A percentile compares a stretch with the other conserved stretches of the same genome.
These are phyloP conservation scores for Pandemis corylana DNA, from an alignment of 2,888 invertebrate genomes.

Conservation along the genomic window DNA sequence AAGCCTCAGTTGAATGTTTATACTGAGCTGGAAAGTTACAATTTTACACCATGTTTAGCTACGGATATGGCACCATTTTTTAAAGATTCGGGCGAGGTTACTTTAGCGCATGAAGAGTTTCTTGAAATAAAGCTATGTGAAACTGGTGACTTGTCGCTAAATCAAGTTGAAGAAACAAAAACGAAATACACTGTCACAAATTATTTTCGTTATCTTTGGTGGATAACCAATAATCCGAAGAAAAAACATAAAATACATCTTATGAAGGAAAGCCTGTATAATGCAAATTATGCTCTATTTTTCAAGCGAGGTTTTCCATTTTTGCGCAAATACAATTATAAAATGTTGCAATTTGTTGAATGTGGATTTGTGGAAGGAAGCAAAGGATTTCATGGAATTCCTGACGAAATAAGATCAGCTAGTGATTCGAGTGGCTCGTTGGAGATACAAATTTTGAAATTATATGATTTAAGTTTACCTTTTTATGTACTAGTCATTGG, in stretches of 20 bases:
- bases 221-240: constrained; percentile 9
- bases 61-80: constrained; percentile 16
- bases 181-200: constrained; percentile 36
- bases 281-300: constrained; percentile 22
- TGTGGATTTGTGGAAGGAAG: constrained; percentile 22
- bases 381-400: constrained; percentile 21
- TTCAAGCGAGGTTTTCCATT: constrained; percentile 39
- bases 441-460: constrained; percentile 16
- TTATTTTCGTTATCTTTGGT: constrained; percentile 36
- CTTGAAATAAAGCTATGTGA: constrained; percentile 27
- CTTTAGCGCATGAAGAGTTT: constrained; percentile 25
- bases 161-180: constrained; percentile 16
- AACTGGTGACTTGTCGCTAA: constrained; percentile 21
- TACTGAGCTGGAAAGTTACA: constrained; percentile 16
- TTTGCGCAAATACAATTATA: not conserved
- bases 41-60: constrained; percentile 39
- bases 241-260: constrained; percentile 6
- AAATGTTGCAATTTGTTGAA: constrained; percentile 20
- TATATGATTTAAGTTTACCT: constrained; percentile 26
- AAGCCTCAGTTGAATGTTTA: constrained; percentile 26
- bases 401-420: not conserved
- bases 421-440: constrained; percentile 4
- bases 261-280: constrained; percentile 17
- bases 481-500: constrained; percentile 23
- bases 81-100: constrained; percentile 13